These are phyloP conservation scores for Chloroceryle inda DNA, from an alignment of 2,797 vertebrate species.

Conservation along the genomic window DNA sequence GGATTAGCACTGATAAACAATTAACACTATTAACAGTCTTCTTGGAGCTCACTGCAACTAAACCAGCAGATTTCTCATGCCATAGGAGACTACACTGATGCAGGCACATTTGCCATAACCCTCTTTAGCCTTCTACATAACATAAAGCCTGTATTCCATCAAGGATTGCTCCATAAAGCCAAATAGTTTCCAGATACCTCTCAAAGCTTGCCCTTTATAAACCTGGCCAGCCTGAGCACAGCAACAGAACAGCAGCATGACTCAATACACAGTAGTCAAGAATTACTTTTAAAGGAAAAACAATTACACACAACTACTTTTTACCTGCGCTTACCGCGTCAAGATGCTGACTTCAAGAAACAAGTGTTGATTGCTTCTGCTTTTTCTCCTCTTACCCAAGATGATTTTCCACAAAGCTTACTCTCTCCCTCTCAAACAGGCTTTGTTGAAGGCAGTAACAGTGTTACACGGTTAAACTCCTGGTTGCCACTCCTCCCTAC, in stretches of 20 bases:
- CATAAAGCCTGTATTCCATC: not conserved
- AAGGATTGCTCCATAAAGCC: not conserved
- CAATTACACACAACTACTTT: not conserved
- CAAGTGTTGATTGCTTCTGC: accelerated
- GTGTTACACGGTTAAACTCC: accelerated
- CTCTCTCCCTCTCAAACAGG: not conserved
- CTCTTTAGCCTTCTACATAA: not conserved
- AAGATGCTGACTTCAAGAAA: not conserved
- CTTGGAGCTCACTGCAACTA: not conserved
- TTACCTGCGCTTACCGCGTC: not conserved
- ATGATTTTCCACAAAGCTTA: not conserved
- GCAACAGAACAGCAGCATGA: not conserved
- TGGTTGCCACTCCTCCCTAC: accelerated
- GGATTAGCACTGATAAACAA: not conserved
- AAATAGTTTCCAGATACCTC: not conserved
- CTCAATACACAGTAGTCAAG: not conserved
- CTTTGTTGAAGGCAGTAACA: accelerated
- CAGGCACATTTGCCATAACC: not conserved
- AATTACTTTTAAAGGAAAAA: not conserved
- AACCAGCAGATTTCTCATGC: not conserved
- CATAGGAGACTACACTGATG: not conserved
- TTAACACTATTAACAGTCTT: not conserved
- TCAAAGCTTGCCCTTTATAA: not conserved
- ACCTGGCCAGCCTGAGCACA: not conserved
- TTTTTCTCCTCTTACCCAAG: not conserved